Evolutionary conservation across 2,797 vertebrate species (phyloP), one percentile per base, ranked within the genome.

Genomic region (Sarcophilus harrisii): DNA sequence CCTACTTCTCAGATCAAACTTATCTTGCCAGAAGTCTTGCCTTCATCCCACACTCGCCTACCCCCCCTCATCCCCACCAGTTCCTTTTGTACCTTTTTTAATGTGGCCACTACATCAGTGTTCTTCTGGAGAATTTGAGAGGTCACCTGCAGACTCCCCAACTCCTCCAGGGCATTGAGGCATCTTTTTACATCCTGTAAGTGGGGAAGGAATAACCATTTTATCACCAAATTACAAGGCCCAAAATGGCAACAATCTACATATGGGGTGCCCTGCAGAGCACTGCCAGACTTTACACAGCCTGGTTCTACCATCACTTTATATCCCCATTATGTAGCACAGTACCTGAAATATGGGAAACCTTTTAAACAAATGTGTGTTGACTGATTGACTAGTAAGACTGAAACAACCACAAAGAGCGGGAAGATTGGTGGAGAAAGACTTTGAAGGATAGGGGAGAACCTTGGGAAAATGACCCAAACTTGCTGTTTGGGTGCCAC

Each of bases 71-170:
- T 59, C 93, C 27, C 57, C 1, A 0, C 9, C 32, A 21, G 16
- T 49, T 45, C 93, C 91, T 1, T 0, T 5, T 29, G 0, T 73
- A 99, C 99, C 99, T 99, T 99, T 95, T 99, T 99, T 93, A 99
- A 98, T 0, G 99, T 99, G 58, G 99, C 99, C 96, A 99, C 99
- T 92, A 99, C 99, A 0, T 99, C 99, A 0, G 99, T 99, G 95
- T 99, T 99, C 98, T 99, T 99, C 97, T 99, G 99, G 28, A 99
- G 99, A 96, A 99, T 99, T 96, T 99, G 99, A 91, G 99, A 99
- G 90, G 99, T 99, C 98, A 99, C 99, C 29, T 99, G 99, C 57
- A 99, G 98, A 0, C 98, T 98, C 62, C 99, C 99, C 24, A 99
- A 99, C 98, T 99, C 99, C 95, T 99, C 99, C 9, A 99, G 98